Percentiles rank a stretch among this genome's conserved stretches.
Evolutionary conservation across 2,888 invertebrate genomes (phyloP).

Genomic region (Melanostoma mellinum): DNA sequence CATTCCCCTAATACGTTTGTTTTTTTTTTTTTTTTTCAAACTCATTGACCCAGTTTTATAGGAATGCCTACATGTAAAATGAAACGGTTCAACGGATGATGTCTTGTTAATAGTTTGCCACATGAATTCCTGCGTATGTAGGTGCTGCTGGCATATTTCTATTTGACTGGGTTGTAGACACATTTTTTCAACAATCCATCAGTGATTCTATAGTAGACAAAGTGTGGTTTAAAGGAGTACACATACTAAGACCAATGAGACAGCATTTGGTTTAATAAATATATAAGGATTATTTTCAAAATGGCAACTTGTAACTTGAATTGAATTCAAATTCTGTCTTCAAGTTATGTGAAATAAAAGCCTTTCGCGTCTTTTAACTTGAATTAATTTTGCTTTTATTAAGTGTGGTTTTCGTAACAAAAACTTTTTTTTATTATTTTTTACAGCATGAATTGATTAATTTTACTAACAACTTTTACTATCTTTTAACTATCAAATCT

Average conservation of each 20-base stretch:
- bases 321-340: no score
- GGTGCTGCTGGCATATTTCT: slow-evolving; percentile 29
- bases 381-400: no score
- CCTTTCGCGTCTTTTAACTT: no score
- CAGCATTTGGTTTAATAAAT: not conserved
- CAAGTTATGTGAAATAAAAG: no score
- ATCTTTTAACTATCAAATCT: no score
- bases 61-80: slow-evolving; percentile 28
- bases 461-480: no score
- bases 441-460: no score
- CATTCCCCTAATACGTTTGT: slow-evolving; percentile 43
- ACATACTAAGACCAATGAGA: not conserved
- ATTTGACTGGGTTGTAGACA: slow-evolving; percentile 23
- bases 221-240: not conserved
- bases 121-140: slow-evolving; percentile 51
- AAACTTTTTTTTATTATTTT: no score
- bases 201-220: slow-evolving; percentile 26
- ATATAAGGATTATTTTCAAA: no score
- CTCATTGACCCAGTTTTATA: slow-evolving; percentile 46
- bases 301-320: no score
- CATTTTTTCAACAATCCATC: slow-evolving; percentile 41
- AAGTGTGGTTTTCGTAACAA: no score
- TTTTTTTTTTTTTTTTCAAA: slow-evolving; percentile 1
- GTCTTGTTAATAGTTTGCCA: slow-evolving; percentile 61
- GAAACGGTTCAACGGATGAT: slow-evolving; percentile 44